Evolutionary conservation across 2,888 invertebrate species (phyloP), one percentile per base, ranked within the genome.

Genomic region (Junonia oenone): DNA sequence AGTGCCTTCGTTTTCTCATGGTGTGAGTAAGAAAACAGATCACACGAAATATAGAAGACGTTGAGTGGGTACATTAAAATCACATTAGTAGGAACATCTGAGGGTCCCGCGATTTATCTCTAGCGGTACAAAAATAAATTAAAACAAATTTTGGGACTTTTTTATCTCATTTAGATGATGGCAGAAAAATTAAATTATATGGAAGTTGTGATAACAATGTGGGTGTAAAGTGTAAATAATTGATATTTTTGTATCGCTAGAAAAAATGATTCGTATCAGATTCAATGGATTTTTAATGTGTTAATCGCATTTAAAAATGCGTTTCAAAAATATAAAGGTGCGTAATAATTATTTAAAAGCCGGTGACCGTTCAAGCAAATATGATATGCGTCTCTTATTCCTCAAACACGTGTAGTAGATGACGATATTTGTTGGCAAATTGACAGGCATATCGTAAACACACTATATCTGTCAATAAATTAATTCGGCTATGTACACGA

Each of bases 11-110:
- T 22, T 43, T 43, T 43, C 54, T 48, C 40, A 40, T 47, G 46
- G 40, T 49, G 48, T 51, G 48, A 45, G 49, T 51, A 59, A 51
- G 51, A 69, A 76, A 81, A 76, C 73, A 79, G 76, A 82, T 76
- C 78, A 76, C 64, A 75, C 73, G 73, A 81, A 82, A 83, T 76
- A 81, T 81, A 83, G 74, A 78, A 76, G 76, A 79, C 81, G 77
- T 83, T 83, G 65, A 85, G 81, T 66, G 59, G 68, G 68, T 83
- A 87, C 89, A 90, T 90, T 89, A 90, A 89, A 90, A 87, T 88
- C 85, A 89, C 90, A 90, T 90, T 90, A 90, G 89, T 82, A 80
- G 65, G 69, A 77, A 83, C 81, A 80, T 77, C 71, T 70, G 73
- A 76, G 82, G 84, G 82, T 71, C 70, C 75, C 73, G 67, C 73